A percentile compares a stretch with the other conserved stretches of the same genome.
Conservation (phyloP, 2,113 vertebrate species). For the Hepsetus odoe region DNA sequence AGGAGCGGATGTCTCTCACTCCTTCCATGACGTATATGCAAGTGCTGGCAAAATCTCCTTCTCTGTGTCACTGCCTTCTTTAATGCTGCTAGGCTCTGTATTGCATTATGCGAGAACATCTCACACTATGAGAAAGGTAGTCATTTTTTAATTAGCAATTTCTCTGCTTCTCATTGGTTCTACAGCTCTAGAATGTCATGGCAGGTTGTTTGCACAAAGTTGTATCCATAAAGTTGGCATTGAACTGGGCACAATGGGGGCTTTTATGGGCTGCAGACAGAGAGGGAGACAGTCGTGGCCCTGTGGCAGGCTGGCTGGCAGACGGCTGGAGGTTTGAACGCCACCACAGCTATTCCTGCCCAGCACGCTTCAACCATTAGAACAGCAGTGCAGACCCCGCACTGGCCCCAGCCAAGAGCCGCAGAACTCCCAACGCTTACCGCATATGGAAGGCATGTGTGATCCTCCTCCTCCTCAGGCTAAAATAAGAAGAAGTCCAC, state of each 20-base stretch:
- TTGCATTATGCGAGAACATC: neutral
- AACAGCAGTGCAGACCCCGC: slow-evolving; percentile 57
- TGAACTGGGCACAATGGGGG: slow-evolving; percentile 47
- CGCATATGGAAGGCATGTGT: slow-evolving; percentile 77
- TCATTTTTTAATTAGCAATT: slow-evolving; percentile 9
- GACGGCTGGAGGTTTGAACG: slow-evolving; percentile 60
- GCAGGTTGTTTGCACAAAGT: neutral
- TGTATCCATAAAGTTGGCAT: slow-evolving; percentile 52
- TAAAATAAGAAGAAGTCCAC: slow-evolving; percentile 58
- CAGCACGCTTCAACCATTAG: slow-evolving; percentile 71
- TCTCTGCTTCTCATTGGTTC: slow-evolving; percentile 5
- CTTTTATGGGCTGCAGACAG: slow-evolving; percentile 54
- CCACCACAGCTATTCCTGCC: slow-evolving; percentile 67
- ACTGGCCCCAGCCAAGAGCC: slow-evolving; percentile 64
- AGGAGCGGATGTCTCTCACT: slow-evolving; percentile 9
- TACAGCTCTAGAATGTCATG: neutral
- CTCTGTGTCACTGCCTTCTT: neutral
- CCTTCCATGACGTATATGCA: slow-evolving; percentile 6
- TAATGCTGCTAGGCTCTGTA: neutral
- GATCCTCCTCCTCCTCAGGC: slow-evolving; percentile 51
- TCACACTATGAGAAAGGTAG: neutral
- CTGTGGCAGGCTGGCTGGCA: slow-evolving; percentile 58
- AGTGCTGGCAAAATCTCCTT: neutral
- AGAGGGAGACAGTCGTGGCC: slow-evolving; percentile 55
- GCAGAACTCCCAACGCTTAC: slow-evolving; percentile 69